These are phyloP conservation scores for Neomonachus schauinslandi DNA, from an alignment of 2,113 vertebrate species.

Conservation along the genomic window DNA sequence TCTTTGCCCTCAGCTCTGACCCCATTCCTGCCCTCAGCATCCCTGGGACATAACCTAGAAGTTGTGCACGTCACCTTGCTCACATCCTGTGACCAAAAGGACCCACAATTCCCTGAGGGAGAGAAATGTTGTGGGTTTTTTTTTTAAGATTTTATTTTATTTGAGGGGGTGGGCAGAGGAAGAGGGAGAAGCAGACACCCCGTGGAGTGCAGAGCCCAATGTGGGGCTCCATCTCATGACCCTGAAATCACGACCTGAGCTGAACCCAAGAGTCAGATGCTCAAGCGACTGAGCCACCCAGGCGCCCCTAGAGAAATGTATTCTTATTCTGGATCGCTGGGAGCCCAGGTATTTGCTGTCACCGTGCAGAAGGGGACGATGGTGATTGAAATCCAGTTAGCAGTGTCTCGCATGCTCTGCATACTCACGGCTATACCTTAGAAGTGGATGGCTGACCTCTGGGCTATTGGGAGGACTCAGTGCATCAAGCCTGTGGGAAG, in stretches of 20 bases:
- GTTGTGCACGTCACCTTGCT: background rate
- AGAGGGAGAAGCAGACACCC: background rate
- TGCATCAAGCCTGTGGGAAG: background rate
- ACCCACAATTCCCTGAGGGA: background rate
- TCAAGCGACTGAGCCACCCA: background rate
- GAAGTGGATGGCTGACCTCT: background rate
- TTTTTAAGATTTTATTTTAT: background rate
- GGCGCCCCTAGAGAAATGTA: background rate
- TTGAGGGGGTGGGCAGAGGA: background rate
- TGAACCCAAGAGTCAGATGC: background rate
- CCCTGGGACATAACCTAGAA: background rate
- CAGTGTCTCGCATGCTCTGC: background rate
- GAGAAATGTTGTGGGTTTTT: background rate
- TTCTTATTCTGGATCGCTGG: background rate
- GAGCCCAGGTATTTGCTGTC: background rate
- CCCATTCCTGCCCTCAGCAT: background rate
- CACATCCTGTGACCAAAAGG: background rate
- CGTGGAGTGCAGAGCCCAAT: background rate
- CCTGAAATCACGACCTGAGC: background rate
- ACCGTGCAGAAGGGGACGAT: background rate
- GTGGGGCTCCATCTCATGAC: background rate
- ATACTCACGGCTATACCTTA: background rate
- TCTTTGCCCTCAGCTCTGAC: background rate
- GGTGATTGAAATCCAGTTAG: rapidly evolving
- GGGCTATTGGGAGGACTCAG: no score